A percentile compares a stretch with the other conserved stretches of the same genome.
Conservation (phyloP, 35 echinoderm and acorn worm species). For the Apostichopus parvimensis region DNA sequence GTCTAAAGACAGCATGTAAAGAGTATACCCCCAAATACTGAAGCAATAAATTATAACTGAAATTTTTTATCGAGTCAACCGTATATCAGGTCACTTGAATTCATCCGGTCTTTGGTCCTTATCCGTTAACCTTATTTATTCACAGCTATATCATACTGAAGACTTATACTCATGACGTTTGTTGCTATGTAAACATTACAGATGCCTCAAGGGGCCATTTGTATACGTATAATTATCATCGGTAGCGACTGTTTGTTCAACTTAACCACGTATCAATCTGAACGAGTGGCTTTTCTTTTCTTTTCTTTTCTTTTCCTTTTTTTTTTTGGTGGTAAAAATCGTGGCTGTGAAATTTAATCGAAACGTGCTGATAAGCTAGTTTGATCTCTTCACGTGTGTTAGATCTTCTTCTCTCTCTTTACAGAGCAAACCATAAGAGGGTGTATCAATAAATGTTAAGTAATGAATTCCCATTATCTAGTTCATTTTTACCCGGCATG, state of each 20-base stretch:
- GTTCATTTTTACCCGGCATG: neutral
- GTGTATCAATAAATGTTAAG: neutral
- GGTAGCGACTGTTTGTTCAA: no score
- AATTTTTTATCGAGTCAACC: no score
- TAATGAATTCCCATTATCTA: neutral
- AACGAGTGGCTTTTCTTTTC: neutral
- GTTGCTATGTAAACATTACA: neutral
- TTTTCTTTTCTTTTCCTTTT: neutral
- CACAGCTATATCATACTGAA: no score
- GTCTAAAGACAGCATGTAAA: no score
- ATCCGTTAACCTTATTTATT: no score
- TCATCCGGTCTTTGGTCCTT: no score
- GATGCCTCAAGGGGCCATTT: neutral
- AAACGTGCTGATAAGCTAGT: neutral
- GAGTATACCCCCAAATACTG: no score
- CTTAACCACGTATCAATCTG: neutral
- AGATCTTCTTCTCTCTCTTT: neutral
- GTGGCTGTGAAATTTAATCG: neutral
- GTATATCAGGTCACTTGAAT: no score
- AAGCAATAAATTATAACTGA: no score
- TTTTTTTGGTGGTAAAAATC: neutral
- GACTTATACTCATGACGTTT: no score
- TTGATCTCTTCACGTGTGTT: neutral
- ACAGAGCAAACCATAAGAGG: neutral
- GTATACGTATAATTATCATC: neutral